Evolutionary conservation across 1,140 invertebrate species (phyloP).

Genomic region (Drosophila ercepeae): DNA sequence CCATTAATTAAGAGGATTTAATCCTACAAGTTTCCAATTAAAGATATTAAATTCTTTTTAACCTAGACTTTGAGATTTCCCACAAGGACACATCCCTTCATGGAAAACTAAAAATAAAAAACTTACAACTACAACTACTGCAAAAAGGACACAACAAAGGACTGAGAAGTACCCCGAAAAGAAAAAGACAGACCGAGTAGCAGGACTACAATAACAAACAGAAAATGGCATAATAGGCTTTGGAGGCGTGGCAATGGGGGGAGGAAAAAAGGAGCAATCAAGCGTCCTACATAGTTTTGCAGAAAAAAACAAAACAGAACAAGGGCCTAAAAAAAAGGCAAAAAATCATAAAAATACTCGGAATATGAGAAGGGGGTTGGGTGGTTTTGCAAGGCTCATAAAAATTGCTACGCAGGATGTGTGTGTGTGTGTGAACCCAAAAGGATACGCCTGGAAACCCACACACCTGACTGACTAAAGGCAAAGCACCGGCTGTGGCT

Average conservation of each 20-base stretch:
- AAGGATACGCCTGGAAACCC: constrained; percentile 13
- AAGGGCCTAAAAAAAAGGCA: constrained; percentile 54
- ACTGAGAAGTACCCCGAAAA: constrained; percentile 9
- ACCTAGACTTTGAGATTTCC: constrained; percentile 1
- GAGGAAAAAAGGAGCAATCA: constrained; percentile 73
- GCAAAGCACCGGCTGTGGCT: constrained; percentile 13
- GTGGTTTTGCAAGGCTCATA: constrained; percentile 65
- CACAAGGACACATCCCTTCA: constrained; percentile 27
- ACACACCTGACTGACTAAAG: constrained; percentile 57
- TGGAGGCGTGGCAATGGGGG: constrained; percentile 24
- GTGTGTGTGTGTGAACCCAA: constrained; percentile 36
- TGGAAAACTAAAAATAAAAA: constrained; percentile 3
- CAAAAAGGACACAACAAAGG: constrained; percentile 1
- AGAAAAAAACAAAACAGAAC: constrained; percentile 21
- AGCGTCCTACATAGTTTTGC: constrained; percentile 65
- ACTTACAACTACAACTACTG: neutral
- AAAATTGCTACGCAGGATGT: constrained; percentile 78
- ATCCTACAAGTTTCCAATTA: neutral
- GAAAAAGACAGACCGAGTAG: constrained; percentile 11
- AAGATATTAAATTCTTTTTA: neutral
- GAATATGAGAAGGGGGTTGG: constrained; percentile 2
- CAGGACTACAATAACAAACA: constrained; percentile 61
- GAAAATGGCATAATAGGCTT: constrained; percentile 53
- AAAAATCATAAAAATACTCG: constrained; percentile 70
- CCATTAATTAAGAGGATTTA: neutral